phyloP scores from a whole-genome alignment of 2,888 invertebrate genomes.

The Chrysolina oricalcia region DNA sequence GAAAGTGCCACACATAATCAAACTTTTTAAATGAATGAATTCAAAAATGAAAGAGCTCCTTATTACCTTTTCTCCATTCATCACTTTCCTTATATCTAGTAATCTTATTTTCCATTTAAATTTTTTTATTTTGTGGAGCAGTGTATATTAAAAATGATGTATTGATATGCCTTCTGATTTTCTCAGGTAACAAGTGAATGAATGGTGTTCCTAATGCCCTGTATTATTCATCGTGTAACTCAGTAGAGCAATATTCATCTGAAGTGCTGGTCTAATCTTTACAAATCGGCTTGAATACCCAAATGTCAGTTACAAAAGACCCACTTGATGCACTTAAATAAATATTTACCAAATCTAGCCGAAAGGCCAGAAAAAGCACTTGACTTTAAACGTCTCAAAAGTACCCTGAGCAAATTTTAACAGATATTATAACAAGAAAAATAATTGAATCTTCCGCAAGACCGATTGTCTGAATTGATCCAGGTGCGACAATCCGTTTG shows the following conservation, averaged over 20 bases:
- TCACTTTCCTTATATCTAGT: too few relatives aligned
- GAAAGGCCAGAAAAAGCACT: conserved; percentile 45
- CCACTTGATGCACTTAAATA: conserved; percentile 48
- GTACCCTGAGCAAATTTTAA: conserved; percentile 37
- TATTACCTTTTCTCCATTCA: too few relatives aligned
- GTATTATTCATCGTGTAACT: not conserved
- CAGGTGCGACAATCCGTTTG: conserved; percentile 49
- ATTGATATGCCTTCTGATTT: not conserved
- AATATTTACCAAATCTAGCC: conserved; percentile 52
- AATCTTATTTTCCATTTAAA: too few relatives aligned
- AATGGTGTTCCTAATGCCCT: conserved; percentile 11
- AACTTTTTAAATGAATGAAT: too few relatives aligned
- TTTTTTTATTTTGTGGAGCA: too few relatives aligned
- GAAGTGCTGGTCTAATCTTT: conserved; percentile 42
- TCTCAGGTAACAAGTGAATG: not conserved
- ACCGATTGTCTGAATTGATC: conserved; percentile 41
- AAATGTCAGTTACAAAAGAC: conserved; percentile 46
- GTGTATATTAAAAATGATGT: too few relatives aligned
- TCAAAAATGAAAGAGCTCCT: too few relatives aligned
- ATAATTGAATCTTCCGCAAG: conserved; percentile 50
- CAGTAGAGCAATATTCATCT: conserved; percentile 35
- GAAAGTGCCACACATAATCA: too few relatives aligned
- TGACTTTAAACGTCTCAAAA: conserved; percentile 51
- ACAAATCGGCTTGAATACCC: conserved; percentile 50
- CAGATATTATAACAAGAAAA: conserved; percentile 44